A percentile compares a stretch with the other conserved stretches of the same genome.
These are phyloP conservation scores for Drosophila koepferae DNA, from an alignment of 2,888 invertebrate species.

Conservation along the genomic window DNA sequence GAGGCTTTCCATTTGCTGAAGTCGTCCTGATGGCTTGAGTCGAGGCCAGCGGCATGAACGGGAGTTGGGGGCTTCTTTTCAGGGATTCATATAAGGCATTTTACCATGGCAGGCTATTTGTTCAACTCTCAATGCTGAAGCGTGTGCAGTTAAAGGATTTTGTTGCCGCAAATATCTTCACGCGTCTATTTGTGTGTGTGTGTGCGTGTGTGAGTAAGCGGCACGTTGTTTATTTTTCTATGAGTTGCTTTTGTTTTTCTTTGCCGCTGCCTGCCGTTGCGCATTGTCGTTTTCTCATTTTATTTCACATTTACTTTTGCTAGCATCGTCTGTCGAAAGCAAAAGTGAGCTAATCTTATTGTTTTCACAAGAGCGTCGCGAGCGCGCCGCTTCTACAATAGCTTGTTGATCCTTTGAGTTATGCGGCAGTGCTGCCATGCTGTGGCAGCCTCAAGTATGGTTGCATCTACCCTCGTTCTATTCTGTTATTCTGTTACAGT, in stretches of 20 bases:
- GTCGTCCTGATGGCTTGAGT: neutral
- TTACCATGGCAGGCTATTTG: conserved; percentile 67
- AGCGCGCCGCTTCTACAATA: conserved; percentile 40
- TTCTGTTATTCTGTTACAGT: conserved; percentile 17
- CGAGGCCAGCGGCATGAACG: too few relatives aligned
- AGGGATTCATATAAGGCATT: conserved; percentile 44
- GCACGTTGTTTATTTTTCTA: conserved; percentile 75
- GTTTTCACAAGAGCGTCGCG: conserved; percentile 70
- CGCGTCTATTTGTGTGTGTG: conserved; percentile 34
- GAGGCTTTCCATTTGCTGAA: conserved; percentile 29
- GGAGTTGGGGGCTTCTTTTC: conserved; percentile 9
- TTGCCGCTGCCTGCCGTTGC: conserved; percentile 29
- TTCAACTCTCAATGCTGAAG: conserved; percentile 67
- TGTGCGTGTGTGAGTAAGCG: conserved; percentile 27
- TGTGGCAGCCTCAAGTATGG: conserved; percentile 6
- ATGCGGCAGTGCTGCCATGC: conserved; percentile 46
- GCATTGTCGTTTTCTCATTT: conserved; percentile 70
- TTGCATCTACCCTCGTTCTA: neutral
- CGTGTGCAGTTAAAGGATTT: conserved; percentile 81
- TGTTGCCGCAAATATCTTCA: conserved; percentile 66
- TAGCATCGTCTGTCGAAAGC: conserved; percentile 44
- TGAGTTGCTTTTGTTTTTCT: conserved; percentile 73
- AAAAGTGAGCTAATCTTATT: conserved; percentile 80
- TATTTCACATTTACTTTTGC: conserved; percentile 70
- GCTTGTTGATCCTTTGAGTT: conserved; percentile 80